phyloP scores from a whole-genome alignment of 1,140 invertebrate genomes.

The Harpegnathos saltator region DNA sequence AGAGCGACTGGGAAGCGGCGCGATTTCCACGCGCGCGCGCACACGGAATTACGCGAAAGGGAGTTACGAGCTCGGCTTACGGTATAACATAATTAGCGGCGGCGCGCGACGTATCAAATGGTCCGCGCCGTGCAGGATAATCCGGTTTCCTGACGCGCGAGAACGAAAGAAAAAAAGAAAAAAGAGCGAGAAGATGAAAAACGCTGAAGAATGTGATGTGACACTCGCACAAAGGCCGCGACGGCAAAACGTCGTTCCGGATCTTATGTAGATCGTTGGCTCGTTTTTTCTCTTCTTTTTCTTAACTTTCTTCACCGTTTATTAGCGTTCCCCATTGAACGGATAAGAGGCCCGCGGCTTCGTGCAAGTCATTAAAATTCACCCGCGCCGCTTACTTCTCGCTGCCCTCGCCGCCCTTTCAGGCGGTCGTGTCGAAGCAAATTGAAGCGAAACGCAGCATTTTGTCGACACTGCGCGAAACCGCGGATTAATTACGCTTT shows the following conservation, averaged over 20 bases:
- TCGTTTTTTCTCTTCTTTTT: constrained; percentile 15
- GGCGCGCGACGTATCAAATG: not conserved
- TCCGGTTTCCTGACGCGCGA: constrained; percentile 10
- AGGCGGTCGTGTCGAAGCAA: not conserved
- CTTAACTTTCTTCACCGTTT: no score
- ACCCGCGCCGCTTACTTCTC: not conserved
- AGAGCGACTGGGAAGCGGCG: constrained; percentile 44
- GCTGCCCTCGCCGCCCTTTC: no score
- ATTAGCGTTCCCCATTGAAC: no score
- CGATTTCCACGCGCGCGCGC: constrained; percentile 10
- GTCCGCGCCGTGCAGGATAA: constrained; percentile 23
- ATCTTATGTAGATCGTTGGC: not conserved
- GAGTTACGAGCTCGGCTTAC: constrained; percentile 36
- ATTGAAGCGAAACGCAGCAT: constrained; percentile 14
- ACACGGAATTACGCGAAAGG: constrained; percentile 32
- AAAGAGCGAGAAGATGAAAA: no score
- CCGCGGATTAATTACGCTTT: constrained; percentile 39
- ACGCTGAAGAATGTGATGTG: not conserved
- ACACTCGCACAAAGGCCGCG: not conserved
- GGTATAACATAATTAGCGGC: constrained; percentile 46
- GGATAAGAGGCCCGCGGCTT: not conserved
- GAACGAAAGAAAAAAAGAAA: not conserved
- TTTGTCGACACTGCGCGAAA: constrained; percentile 9
- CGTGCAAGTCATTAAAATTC: not conserved
- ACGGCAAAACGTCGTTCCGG: not conserved